Evolutionary conservation across 2,888 invertebrate species (phyloP).

Genomic region (Lottia scabra): DNA sequence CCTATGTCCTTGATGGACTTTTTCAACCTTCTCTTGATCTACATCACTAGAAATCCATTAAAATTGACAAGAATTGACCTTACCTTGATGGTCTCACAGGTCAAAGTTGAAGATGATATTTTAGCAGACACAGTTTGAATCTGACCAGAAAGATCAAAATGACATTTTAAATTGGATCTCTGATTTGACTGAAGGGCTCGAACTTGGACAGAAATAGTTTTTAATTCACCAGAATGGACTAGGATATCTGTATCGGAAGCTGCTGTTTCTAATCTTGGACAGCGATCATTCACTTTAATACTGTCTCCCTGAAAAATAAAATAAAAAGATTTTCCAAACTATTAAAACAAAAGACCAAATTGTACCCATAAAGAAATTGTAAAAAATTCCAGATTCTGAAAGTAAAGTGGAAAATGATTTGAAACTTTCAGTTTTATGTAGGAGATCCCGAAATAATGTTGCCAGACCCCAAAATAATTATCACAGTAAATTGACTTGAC

Average conservation of each 20-base stretch:
- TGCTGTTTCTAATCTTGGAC: conserved; percentile 50
- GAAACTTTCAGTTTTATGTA: too few relatives aligned
- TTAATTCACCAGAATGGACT: conserved; percentile 56
- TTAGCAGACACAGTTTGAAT: conserved; percentile 40
- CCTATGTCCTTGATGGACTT: too few relatives aligned
- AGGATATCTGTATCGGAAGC: conserved; percentile 50
- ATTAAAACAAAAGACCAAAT: too few relatives aligned
- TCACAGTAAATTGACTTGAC: too few relatives aligned
- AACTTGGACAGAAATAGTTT: conserved; percentile 51
- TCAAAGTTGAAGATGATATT: conserved; percentile 42
- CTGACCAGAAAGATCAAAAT: conserved; percentile 47
- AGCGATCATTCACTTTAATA: conserved; percentile 31
- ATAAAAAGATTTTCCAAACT: too few relatives aligned
- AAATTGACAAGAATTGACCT: too few relatives aligned
- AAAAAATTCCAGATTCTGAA: too few relatives aligned
- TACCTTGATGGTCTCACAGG: conserved; percentile 50
- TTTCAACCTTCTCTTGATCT: too few relatives aligned
- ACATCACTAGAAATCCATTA: too few relatives aligned
- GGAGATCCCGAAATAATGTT: too few relatives aligned
- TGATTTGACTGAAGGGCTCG: conserved; percentile 50
- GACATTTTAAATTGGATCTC: conserved; percentile 47
- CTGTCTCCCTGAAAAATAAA: conserved; percentile 10
- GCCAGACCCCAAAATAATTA: too few relatives aligned
- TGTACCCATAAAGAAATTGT: too few relatives aligned
- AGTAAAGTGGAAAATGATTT: not conserved